These are phyloP conservation scores for Monodelphis domestica DNA, from an alignment of 2,797 vertebrate species.

Conservation along the genomic window DNA sequence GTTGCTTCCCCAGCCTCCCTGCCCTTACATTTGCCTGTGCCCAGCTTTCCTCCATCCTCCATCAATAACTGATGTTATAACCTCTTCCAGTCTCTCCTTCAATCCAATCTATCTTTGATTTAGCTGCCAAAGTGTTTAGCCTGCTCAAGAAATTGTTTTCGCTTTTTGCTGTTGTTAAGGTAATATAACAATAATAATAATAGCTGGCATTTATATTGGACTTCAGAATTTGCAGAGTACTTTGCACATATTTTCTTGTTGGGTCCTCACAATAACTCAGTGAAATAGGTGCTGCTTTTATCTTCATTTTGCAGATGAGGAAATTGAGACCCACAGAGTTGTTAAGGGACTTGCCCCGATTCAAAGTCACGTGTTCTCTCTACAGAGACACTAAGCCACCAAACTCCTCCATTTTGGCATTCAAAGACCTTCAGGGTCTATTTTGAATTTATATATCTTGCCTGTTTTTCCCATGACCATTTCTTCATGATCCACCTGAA, in stretches of 20 bases:
- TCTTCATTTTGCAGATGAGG: neutral
- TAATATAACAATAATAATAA: neutral
- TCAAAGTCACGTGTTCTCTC: neutral
- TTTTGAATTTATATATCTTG: neutral
- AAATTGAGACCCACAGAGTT: neutral
- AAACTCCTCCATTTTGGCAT: neutral
- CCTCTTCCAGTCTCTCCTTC: neutral
- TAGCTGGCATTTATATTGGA: neutral
- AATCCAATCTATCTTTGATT: neutral
- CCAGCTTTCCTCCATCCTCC: neutral
- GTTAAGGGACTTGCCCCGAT: neutral
- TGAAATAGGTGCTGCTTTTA: neutral
- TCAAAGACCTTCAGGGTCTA: neutral
- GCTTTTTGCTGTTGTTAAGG: neutral
- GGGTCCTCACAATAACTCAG: neutral
- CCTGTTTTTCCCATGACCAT: neutral
- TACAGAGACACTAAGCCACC: neutral
- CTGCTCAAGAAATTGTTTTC: neutral
- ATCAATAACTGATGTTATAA: neutral
- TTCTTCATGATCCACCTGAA: neutral
- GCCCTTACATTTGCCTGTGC: neutral
- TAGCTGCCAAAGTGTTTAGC: neutral
- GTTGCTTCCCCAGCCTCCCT: neutral
- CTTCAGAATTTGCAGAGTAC: neutral
- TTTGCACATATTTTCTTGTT: neutral